Percentiles rank a stretch among this genome's conserved stretches.
Conservation (phyloP, 2,797 vertebrate species). For the Rhadinocentrus ornatus region DNA sequence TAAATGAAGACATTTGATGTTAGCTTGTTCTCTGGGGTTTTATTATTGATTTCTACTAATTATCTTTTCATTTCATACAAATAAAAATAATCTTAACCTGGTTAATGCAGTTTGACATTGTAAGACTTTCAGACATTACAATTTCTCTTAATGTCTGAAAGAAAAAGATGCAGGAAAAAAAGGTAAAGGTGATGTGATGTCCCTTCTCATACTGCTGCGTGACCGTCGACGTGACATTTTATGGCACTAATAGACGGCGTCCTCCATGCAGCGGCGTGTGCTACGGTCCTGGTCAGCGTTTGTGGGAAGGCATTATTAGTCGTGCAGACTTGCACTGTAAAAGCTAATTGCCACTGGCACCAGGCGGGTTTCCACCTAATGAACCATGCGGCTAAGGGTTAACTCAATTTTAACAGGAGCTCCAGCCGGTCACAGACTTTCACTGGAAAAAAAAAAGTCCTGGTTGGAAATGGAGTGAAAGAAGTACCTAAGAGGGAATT, state of each 20-base stretch:
- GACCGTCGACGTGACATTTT: neutral
- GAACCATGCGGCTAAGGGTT: conserved; percentile 14
- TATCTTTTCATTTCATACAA: too few relatives aligned
- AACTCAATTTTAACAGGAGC: neutral
- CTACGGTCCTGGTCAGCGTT: neutral
- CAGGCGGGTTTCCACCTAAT: neutral
- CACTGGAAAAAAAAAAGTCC: too few relatives aligned
- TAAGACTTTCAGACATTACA: too few relatives aligned
- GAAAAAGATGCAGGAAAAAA: neutral
- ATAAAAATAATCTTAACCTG: too few relatives aligned
- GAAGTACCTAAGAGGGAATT: too few relatives aligned
- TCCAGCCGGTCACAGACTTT: neutral
- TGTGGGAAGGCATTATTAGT: neutral
- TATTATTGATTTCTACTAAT: too few relatives aligned
- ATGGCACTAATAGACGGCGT: neutral
- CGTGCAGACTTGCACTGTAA: conserved; percentile 8
- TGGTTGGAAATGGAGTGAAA: too few relatives aligned
- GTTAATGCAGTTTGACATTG: too few relatives aligned
- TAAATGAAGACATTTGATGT: too few relatives aligned
- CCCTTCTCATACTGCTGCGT: neutral
- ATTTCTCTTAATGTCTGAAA: neutral
- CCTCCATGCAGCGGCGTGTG: neutral
- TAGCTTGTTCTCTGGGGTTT: too few relatives aligned
- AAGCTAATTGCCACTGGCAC: conserved; percentile 13
- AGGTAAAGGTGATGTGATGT: neutral